Percentiles rank a stretch among this genome's conserved stretches.
phyloP scores from a whole-genome alignment of 2,113 vertebrate species.

The Sebastes schlegelii region DNA sequence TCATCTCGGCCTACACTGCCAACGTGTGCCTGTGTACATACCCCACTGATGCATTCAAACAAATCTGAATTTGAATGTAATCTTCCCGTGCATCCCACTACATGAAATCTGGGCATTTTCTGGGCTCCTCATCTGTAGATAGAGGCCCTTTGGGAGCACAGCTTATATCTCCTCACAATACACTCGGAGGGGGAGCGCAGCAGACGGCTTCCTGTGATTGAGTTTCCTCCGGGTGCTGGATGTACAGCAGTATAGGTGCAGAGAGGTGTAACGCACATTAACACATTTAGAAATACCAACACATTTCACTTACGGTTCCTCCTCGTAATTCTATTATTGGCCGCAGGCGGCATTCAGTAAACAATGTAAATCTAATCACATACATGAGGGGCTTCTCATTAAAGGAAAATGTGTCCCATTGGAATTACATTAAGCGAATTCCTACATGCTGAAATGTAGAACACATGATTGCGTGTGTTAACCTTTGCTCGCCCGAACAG shows the following conservation, averaged over 20 bases:
- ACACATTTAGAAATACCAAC: slow-evolving; percentile 44
- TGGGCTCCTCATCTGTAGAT: background rate
- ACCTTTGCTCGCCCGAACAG: background rate
- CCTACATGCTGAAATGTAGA: slow-evolving; percentile 39
- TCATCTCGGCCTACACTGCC: background rate
- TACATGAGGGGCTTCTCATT: slow-evolving; percentile 56
- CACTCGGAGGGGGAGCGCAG: background rate
- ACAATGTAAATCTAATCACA: slow-evolving; percentile 70
- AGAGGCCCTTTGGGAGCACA: background rate
- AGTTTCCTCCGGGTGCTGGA: background rate
- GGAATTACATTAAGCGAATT: slow-evolving; percentile 54
- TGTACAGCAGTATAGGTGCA: background rate
- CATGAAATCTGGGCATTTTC: slow-evolving; percentile 13
- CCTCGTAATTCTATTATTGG: slow-evolving; percentile 35
- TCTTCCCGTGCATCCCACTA: background rate
- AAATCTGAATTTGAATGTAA: background rate
- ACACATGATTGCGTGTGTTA: slow-evolving; percentile 18
- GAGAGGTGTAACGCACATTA: slow-evolving; percentile 25
- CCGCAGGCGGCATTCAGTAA: slow-evolving; percentile 39
- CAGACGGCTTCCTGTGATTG: slow-evolving; percentile 3
- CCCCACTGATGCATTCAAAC: slow-evolving; percentile 2
- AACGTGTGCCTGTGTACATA: background rate
- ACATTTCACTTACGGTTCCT: slow-evolving; percentile 19
- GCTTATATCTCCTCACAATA: background rate
- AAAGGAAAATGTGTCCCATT: slow-evolving; percentile 44